A percentile compares a stretch with the other conserved stretches of the same genome.
Conservation (phyloP, 2,113 vertebrate genomes). For the Macaca fascicularis region T2T-MFA8v1.1 NC_088389.1:2971501-2972000, state of each 20-base stretch:
- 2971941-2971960: background rate
- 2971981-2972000: background rate
- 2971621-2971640: fast-evolving
- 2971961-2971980: background rate
- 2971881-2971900: too few species aligned
- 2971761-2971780: background rate
- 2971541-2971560: too few species aligned
- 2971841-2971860: background rate
- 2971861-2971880: background rate
- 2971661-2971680: too few species aligned
- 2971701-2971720: too few species aligned
- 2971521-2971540: too few species aligned
- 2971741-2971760: background rate
- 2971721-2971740: background rate
- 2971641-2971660: background rate
- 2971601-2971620: fast-evolving
- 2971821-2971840: background rate
- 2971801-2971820: too few species aligned
- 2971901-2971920: fast-evolving
- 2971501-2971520: background rate
- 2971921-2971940: background rate
- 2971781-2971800: background rate
- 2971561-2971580: fast-evolving
- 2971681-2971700: too few species aligned
- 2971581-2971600: fast-evolving